Percentiles rank a stretch among this genome's conserved stretches.
Evolutionary conservation across 64 coral and sea anemone genomes (phyloP).

Genomic region (Dendronephthya gigantea): DNA sequence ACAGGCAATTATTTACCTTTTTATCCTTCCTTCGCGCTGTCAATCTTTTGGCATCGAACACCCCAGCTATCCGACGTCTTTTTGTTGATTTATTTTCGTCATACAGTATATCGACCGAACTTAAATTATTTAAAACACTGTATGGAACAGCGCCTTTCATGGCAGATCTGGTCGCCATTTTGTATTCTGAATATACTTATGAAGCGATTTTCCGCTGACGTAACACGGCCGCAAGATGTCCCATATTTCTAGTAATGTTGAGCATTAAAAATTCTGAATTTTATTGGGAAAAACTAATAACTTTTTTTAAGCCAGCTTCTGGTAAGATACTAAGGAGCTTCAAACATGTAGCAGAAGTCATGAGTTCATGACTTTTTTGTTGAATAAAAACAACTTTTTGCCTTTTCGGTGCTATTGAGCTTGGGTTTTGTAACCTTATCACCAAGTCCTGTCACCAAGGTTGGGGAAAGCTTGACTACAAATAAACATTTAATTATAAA

Average conservation of each 20-base stretch:
- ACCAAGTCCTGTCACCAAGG: too few relatives aligned
- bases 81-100: background rate
- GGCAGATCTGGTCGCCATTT: background rate
- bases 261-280: too few relatives aligned
- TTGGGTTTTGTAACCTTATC: too few relatives aligned
- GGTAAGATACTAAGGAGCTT: too few relatives aligned
- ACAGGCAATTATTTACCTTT: background rate
- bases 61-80: background rate
- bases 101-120: background rate
- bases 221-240: background rate
- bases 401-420: too few relatives aligned
- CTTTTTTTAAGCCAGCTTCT: too few relatives aligned
- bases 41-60: background rate
- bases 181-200: background rate
- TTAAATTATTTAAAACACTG: background rate
- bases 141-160: background rate
- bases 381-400: too few relatives aligned
- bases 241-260: constrained; percentile 24
- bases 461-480: too few relatives aligned
- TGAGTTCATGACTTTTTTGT: too few relatives aligned
- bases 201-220: background rate
- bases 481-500: too few relatives aligned
- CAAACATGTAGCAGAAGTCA: too few relatives aligned
- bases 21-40: constrained; percentile 2
- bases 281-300: too few relatives aligned